These are phyloP conservation scores for Galaxea fascicularis DNA, from an alignment of 92 coral and sea anemone species.

Conservation along the genomic window DNA sequence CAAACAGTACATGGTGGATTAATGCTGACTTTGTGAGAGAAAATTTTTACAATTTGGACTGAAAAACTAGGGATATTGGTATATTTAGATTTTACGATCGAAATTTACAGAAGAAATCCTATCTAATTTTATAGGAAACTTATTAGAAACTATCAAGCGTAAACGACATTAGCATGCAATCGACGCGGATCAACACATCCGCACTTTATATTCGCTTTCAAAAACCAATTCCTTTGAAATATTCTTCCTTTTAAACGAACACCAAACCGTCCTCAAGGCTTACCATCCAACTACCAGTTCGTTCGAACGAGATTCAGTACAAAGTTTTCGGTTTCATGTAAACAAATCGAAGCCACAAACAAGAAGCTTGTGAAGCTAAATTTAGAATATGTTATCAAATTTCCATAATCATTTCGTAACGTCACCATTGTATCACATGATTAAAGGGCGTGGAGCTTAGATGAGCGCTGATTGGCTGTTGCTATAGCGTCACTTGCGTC, in stretches of 20 bases:
- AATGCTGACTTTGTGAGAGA: neutral
- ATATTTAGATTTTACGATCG: neutral
- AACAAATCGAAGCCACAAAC: slow-evolving; percentile 22
- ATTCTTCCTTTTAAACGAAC: neutral
- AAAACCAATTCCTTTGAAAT: slow-evolving; percentile 7
- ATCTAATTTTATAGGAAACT: neutral
- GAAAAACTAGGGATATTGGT: neutral
- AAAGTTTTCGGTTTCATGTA: slow-evolving; percentile 16
- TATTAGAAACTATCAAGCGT: slow-evolving; percentile 52
- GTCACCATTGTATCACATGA: slow-evolving; percentile 69
- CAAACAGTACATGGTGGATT: neutral
- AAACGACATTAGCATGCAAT: slow-evolving; percentile 49
- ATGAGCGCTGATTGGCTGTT: slow-evolving; percentile 83
- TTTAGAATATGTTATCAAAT: slow-evolving; percentile 37
- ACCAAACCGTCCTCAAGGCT: neutral
- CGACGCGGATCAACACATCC: slow-evolving; percentile 31
- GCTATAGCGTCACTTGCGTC: slow-evolving; percentile 71
- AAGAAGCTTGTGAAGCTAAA: slow-evolving; percentile 53
- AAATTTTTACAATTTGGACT: neutral
- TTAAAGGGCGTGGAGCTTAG: slow-evolving; percentile 78
- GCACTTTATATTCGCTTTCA: slow-evolving; percentile 26
- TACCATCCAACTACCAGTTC: neutral
- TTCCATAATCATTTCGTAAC: slow-evolving; percentile 62
- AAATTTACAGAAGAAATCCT: neutral
- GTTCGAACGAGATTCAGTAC: neutral